Percentiles rank a stretch among this genome's conserved stretches.
These are phyloP conservation scores for Chaenocephalus aceratus DNA, from an alignment of 2,113 vertebrate species.

Conservation along the genomic window DNA sequence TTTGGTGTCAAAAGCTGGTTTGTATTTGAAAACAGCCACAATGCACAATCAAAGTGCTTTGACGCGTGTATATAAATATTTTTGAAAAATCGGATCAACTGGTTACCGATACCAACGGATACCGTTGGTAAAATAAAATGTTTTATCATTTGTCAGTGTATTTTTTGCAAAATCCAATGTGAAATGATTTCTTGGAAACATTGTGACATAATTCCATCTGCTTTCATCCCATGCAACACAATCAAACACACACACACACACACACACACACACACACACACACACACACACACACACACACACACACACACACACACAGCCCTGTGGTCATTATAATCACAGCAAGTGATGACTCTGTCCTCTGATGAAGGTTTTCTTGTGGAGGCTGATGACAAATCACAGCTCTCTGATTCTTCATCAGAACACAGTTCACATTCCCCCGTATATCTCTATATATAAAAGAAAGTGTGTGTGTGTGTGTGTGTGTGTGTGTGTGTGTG, in stretches of 20 bases:
- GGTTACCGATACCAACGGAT: too few relatives aligned
- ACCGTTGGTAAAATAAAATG: too few relatives aligned
- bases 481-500: too few relatives aligned
- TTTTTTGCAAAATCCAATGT: too few relatives aligned
- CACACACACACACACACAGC: constrained; percentile 31
- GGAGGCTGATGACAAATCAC: constrained; percentile 77
- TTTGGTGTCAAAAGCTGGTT: constrained; percentile 20
- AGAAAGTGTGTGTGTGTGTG: neutral
- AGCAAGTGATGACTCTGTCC: constrained; percentile 75
- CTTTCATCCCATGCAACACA: neutral
- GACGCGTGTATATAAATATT: too few relatives aligned
- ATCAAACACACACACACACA: too few relatives aligned
- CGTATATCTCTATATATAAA: neutral
- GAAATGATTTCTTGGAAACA: too few relatives aligned
- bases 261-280: neutral
- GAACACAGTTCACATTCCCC: constrained; percentile 57
- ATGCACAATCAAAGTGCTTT: constrained; percentile 15
- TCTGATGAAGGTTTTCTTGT: constrained; percentile 80
- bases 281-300: constrained; percentile 1
- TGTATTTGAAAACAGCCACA: constrained; percentile 41
- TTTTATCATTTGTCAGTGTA: too few relatives aligned
- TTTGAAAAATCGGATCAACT: too few relatives aligned
- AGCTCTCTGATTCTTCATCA: constrained; percentile 70
- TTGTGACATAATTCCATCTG: neutral
- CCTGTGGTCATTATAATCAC: constrained; percentile 69